phyloP scores from a whole-genome alignment of 64 coral and sea anemone species.

The Pocillopora damicornis region DNA sequence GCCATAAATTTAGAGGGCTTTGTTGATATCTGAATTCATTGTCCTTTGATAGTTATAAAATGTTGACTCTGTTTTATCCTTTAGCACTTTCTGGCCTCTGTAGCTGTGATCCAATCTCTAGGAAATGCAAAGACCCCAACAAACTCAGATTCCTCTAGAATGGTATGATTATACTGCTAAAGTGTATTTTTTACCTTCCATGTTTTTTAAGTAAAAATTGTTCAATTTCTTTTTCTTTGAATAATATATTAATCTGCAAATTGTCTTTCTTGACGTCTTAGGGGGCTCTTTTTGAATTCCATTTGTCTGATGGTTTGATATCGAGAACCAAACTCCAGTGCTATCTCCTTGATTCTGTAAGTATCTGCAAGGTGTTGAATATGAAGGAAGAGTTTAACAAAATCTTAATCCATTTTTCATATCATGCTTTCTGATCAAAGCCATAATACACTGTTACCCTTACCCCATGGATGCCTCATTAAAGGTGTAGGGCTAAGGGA shows the following conservation, averaged over 20 bases:
- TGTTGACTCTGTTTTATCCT: not conserved
- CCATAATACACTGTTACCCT: not conserved
- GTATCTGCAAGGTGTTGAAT: not conserved
- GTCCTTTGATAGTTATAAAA: not conserved
- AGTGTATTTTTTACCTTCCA: no score
- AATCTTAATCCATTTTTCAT: no score
- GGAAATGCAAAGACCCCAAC: constrained; percentile 58
- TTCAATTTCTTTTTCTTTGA: not conserved
- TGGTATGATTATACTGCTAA: constrained; percentile 38
- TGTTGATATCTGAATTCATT: not conserved
- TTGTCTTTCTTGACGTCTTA: not conserved
- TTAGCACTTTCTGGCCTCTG: constrained; percentile 73
- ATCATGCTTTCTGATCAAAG: not conserved
- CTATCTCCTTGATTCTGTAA: constrained; percentile 68
- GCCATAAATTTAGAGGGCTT: no score
- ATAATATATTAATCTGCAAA: not conserved
- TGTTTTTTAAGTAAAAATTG: not conserved
- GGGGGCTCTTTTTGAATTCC: constrained; percentile 76
- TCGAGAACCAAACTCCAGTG: constrained; percentile 86
- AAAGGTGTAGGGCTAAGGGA: no score
- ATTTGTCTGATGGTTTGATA: constrained; percentile 66
- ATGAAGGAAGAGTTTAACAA: no score
- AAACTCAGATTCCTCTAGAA: constrained; percentile 73
- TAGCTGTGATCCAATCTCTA: constrained; percentile 64
- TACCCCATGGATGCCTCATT: not conserved